These are phyloP conservation scores for Stenolophus ochropezus DNA, from an alignment of 2,888 invertebrate genomes.

Conservation along the genomic window DNA sequence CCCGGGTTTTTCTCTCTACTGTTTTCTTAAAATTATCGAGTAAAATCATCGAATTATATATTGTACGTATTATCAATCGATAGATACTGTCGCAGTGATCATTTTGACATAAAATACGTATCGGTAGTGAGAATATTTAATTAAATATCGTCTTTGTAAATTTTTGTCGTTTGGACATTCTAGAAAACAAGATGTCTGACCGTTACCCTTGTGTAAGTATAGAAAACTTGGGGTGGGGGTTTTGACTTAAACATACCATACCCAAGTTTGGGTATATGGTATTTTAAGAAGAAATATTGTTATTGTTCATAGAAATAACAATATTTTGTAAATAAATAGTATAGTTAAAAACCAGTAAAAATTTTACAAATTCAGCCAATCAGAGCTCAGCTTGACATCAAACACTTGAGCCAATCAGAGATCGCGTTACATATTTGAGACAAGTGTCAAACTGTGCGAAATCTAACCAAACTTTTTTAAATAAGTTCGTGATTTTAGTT, in stretches of 20 bases:
- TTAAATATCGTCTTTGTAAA: neutral
- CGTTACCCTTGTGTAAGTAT: neutral
- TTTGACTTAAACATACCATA: neutral
- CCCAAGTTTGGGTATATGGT: neutral
- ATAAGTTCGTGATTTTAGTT: too few relatives aligned
- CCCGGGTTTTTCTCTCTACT: neutral
- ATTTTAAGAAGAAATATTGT: neutral
- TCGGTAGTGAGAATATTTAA: neutral
- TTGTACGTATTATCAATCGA: neutral
- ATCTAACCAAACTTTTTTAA: too few relatives aligned
- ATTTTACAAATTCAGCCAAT: neutral
- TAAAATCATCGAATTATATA: neutral
- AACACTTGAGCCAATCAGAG: neutral
- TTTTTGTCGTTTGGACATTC: neutral
- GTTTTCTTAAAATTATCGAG: neutral
- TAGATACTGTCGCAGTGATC: neutral
- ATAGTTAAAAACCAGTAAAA: neutral
- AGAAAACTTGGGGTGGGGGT: neutral
- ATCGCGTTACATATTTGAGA: too few relatives aligned
- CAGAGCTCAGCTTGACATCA: neutral
- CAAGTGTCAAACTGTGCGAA: too few relatives aligned
- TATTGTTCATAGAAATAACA: neutral
- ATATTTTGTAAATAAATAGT: neutral
- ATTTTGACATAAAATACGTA: neutral
- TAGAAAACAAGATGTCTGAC: neutral